Conservation (phyloP, 2,888 invertebrate genomes). For the Sinopyrophorus schimmeli region DNA sequence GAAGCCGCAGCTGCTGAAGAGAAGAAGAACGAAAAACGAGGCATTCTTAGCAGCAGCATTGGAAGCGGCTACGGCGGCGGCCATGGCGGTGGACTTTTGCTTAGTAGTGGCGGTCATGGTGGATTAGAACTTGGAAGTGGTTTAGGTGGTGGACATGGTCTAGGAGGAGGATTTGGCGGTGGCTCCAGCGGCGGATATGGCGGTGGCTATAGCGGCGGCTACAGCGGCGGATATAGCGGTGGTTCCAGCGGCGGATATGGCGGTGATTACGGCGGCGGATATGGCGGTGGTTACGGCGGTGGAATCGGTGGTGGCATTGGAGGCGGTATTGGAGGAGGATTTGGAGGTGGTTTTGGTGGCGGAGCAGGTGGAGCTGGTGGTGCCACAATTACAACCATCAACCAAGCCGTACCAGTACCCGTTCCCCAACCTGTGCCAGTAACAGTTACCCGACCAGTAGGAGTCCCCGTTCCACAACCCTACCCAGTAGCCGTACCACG, state of each 20-base stretch:
- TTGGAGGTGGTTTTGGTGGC: slow-evolving; percentile 30
- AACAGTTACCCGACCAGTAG: slow-evolving; percentile 56
- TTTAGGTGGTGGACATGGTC: slow-evolving; percentile 13
- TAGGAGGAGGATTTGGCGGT: slow-evolving; percentile 24
- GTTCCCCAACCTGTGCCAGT: slow-evolving; percentile 52
- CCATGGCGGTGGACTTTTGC: slow-evolving; percentile 29
- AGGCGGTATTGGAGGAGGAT: slow-evolving; percentile 28
- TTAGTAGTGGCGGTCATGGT: slow-evolving; percentile 16
- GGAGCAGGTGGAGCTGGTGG: slow-evolving; percentile 32
- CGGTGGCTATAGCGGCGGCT: slow-evolving; percentile 18
- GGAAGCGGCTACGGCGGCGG: slow-evolving; percentile 31
- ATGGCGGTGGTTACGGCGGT: slow-evolving; percentile 22
- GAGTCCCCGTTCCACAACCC: slow-evolving; percentile 60
- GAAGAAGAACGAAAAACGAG: slow-evolving; percentile 36
- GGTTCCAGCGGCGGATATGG: slow-evolving; percentile 22
- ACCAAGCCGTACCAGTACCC: slow-evolving; percentile 49
- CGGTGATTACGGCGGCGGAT: slow-evolving; percentile 27
- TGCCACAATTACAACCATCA: slow-evolving; percentile 46
- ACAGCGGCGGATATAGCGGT: slow-evolving; percentile 25
- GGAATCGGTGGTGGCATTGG: slow-evolving; percentile 15
- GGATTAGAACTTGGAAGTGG: slow-evolving; percentile 11
- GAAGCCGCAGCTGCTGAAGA: slow-evolving; percentile 24
- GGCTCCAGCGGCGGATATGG: slow-evolving; percentile 22
- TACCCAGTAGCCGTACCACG: slow-evolving; percentile 59
- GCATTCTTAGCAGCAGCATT: slow-evolving; percentile 27